These are phyloP conservation scores for Epizoanthus stellaris DNA, from an alignment of 92 coral and sea anemone genomes.

Conservation along the genomic window DNA sequence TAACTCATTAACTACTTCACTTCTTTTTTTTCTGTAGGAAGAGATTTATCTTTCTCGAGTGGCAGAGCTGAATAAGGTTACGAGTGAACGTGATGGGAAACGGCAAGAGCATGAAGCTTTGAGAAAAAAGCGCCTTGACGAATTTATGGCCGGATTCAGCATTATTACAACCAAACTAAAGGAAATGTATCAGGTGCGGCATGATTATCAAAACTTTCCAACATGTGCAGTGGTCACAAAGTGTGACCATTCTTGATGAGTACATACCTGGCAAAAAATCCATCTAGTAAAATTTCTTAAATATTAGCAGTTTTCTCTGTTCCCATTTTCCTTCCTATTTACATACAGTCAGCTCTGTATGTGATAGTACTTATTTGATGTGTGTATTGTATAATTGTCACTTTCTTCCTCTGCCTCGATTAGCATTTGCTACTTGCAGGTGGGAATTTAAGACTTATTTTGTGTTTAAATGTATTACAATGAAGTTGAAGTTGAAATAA, in stretches of 20 bases:
- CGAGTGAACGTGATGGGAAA: constrained; percentile 87
- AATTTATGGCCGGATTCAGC: constrained; percentile 96
- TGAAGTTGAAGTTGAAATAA: background rate
- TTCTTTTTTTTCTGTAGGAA: constrained; percentile 63
- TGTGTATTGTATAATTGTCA: too few species aligned
- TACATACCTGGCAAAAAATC: too few species aligned
- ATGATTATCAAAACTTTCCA: background rate
- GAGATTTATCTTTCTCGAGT: constrained; percentile 94
- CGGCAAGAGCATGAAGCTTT: constrained; percentile 91
- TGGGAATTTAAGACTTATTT: background rate
- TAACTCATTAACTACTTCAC: too few species aligned
- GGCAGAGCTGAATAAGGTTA: constrained; percentile 89
- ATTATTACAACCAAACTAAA: constrained; percentile 93
- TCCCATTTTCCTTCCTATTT: background rate
- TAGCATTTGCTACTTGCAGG: background rate
- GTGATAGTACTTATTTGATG: too few species aligned
- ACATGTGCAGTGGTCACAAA: too few species aligned
- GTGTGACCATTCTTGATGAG: too few species aligned
- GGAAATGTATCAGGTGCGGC: constrained; percentile 95
- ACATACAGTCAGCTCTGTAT: background rate
- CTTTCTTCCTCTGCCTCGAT: background rate
- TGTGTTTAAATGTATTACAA: background rate
- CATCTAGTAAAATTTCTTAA: background rate
- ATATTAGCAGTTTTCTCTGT: background rate
- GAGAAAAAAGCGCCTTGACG: constrained; percentile 91